A percentile compares a stretch with the other conserved stretches of the same genome.
These are phyloP conservation scores for Caradrina clavipalpis DNA, from an alignment of 2,888 invertebrate species.

Conservation along the genomic window DNA sequence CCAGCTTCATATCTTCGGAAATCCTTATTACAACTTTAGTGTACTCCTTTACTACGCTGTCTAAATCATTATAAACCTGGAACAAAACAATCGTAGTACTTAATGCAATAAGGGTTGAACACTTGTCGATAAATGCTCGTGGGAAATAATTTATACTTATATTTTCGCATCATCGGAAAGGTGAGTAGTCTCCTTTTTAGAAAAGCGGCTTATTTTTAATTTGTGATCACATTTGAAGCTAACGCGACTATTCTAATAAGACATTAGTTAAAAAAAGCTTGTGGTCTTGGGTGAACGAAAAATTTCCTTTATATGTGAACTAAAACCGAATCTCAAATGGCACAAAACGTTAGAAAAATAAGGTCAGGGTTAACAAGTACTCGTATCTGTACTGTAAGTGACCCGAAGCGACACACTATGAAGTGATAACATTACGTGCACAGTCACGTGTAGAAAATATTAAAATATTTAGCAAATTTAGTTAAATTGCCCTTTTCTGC, in stretches of 20 bases:
- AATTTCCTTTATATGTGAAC: not conserved
- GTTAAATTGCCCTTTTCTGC: not conserved
- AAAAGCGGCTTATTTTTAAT: not conserved
- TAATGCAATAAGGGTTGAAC: not conserved
- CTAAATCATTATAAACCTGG: conserved; percentile 92
- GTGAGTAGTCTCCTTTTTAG: not conserved
- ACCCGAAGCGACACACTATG: not conserved
- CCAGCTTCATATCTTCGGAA: conserved; percentile 92
- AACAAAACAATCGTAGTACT: conserved; percentile 67
- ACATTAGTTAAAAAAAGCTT: not conserved
- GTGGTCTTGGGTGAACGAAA: not conserved
- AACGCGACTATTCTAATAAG: too few species aligned
- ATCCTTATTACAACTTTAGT: conserved; percentile 92
- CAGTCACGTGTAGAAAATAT: not conserved
- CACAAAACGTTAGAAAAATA: not conserved
- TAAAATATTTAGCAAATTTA: not conserved
- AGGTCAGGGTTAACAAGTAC: conserved; percentile 19
- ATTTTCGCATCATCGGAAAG: not conserved
- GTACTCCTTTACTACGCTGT: conserved; percentile 92
- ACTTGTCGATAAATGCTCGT: conserved; percentile 1
- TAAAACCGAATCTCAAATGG: not conserved
- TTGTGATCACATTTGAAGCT: too few species aligned
- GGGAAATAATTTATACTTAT: not conserved
- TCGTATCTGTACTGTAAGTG: not conserved
- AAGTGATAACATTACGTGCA: not conserved